Percentiles rank a stretch among this genome's conserved stretches.
Conservation (phyloP, 2,797 vertebrate genomes). For the Rhinophrynus dorsalis region DNA sequence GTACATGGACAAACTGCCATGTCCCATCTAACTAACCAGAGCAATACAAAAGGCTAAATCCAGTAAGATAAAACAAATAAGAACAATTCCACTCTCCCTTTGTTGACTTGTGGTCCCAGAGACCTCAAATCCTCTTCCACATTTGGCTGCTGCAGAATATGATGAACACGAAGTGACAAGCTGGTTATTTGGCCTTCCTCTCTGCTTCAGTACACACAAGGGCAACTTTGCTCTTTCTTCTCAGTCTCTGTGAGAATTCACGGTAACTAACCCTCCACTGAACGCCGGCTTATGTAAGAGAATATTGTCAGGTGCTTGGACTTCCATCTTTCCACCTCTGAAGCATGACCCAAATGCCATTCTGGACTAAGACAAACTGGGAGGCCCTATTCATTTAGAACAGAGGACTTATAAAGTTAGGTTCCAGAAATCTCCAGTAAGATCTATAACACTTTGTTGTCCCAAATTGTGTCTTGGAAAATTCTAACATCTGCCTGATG, state of each 20-base stretch:
- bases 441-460: too few species aligned
- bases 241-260: conserved; percentile 10
- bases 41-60: background rate
- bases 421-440: too few species aligned
- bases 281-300: background rate
- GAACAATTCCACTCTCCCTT: background rate
- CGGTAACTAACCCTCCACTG: background rate
- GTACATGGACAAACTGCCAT: background rate
- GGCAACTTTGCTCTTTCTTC: conserved; percentile 4
- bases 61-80: background rate
- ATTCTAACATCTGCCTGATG: too few species aligned
- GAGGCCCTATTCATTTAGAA: too few species aligned
- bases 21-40: background rate
- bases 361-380: too few species aligned
- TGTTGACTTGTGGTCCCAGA: background rate
- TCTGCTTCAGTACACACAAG: conserved; percentile 39
- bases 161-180: conserved; percentile 43
- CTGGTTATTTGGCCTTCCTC: background rate
- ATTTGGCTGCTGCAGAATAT: background rate
- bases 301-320: background rate
- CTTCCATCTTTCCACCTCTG: background rate
- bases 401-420: too few species aligned
- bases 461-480: too few species aligned
- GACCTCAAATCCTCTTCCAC: background rate
- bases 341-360: too few species aligned